phyloP scores from a whole-genome alignment of 2,888 invertebrate genomes.

The Corythucha ciliata region DNA sequence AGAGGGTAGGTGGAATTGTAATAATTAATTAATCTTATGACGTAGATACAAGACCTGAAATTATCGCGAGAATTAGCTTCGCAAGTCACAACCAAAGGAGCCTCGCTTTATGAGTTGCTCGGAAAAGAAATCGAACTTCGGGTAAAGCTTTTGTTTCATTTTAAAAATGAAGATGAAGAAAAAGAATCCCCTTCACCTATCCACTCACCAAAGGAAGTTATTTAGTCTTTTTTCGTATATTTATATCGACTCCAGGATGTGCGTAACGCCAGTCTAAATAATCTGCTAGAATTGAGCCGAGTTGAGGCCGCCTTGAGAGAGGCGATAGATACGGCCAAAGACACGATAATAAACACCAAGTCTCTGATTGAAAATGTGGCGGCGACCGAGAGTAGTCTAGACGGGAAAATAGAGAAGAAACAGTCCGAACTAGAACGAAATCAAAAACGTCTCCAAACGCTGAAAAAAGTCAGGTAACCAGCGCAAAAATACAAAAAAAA shows the following conservation, averaged over 20 bases:
- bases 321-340: constrained; percentile 58
- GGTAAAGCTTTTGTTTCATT: constrained; percentile 45
- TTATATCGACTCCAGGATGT: constrained; percentile 48
- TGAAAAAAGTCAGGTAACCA: constrained; percentile 79
- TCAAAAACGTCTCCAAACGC: constrained; percentile 81
- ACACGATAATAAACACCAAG: constrained; percentile 62
- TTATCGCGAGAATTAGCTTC: constrained; percentile 76
- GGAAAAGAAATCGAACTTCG: constrained; percentile 80
- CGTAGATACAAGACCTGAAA: constrained; percentile 69
- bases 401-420: constrained; percentile 84
- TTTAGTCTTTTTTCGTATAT: neutral
- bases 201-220: no score
- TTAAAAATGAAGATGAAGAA: neutral
- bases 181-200: no score
- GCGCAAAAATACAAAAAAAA: no score
- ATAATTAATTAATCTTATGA: constrained; percentile 10
- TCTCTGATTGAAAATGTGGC: constrained; percentile 75
- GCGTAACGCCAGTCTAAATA: constrained; percentile 68
- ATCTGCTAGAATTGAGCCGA: constrained; percentile 68
- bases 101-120: constrained; percentile 79
- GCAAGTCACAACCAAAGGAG: constrained; percentile 85
- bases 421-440: constrained; percentile 82
- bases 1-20: neutral
- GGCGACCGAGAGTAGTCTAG: constrained; percentile 78
- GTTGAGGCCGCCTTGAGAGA: constrained; percentile 71